phyloP scores from a whole-genome alignment of 1,140 invertebrate species.

The Ditylenchus dipsaci region DNA sequence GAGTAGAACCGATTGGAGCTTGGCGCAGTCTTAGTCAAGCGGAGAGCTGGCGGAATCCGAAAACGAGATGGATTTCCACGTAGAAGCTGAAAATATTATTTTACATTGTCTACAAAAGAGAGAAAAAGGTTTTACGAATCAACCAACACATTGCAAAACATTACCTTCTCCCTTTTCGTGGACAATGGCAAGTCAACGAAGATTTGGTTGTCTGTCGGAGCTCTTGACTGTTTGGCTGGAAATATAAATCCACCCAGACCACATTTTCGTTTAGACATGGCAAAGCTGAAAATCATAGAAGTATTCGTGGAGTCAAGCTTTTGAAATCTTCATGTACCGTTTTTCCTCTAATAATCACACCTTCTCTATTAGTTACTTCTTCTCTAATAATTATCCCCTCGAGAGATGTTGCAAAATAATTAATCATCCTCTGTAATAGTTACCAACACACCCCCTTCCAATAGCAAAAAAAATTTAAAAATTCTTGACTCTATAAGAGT shows the following conservation, averaged over 20 bases:
- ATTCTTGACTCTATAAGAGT: too few species aligned
- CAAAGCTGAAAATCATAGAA: constrained; percentile 1
- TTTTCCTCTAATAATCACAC: too few species aligned
- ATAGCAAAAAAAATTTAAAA: too few species aligned
- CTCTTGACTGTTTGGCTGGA: constrained; percentile 15
- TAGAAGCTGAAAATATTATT: constrained; percentile 9
- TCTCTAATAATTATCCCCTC: too few species aligned
- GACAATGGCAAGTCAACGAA: constrained; percentile 17
- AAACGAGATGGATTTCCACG: constrained; percentile 19
- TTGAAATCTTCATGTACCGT: too few species aligned
- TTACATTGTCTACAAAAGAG: neutral
- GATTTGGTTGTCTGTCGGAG: constrained; percentile 11
- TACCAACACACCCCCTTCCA: too few species aligned
- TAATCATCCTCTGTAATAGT: too few species aligned
- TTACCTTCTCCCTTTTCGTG: constrained; percentile 25
- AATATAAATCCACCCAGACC: constrained; percentile 10
- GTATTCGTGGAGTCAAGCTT: too few species aligned
- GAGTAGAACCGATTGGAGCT: constrained; percentile 3
- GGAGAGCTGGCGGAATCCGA: constrained; percentile 11
- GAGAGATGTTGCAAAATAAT: too few species aligned
- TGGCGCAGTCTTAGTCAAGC: constrained; percentile 16
- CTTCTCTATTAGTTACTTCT: too few species aligned
- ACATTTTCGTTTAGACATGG: too few species aligned
- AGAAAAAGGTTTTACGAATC: neutral
- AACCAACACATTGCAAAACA: too few species aligned